Evolutionary conservation across 2,113 vertebrate species (phyloP), one percentile per base, ranked within the genome.

Genomic region (Maccullochella peelii): DNA sequence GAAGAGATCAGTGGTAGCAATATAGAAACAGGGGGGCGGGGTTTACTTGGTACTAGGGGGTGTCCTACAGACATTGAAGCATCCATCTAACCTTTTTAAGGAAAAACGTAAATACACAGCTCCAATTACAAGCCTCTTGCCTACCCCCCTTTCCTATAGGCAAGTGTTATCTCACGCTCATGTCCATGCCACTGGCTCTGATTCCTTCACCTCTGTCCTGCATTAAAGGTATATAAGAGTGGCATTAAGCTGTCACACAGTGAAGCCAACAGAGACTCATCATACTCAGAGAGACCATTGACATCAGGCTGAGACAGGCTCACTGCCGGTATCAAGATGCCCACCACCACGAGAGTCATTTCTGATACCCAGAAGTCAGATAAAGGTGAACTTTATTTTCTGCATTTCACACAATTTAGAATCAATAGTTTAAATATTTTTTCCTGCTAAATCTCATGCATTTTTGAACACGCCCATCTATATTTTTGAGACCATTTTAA

Each of bases 1-100:
- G 33, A 5, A 25, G n/a, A 74, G 80, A 69, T 79, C 69, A 36
- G 1, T 70, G 74, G 62, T n/a, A 3, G 23, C 27, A 54, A 76
- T 84, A 73, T 38, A 55, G 16, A 54, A 36, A 12, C 61, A 6
- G 10, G n/a, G 33, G 73, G 89, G 89, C 9, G 72, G 70, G 59
- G 62, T 42, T 75, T 76, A n/a, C 47, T 55, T 20, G 15, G 67
- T 79, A 59, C 18, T 14, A 67, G 75, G 70, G 61, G 59, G 67
- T 50, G 76, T 54, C 47, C 65, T 38, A 23, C 11, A 61, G 36
- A 73, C 18, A 72, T 38, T 8, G 0, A 79, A 89, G 71, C 63
- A 82, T 79, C 54, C 74, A 83, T 85, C 72, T 2, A 63, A 86
- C 83, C 91, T 84, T 91, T 93, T 89, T 84, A 90, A 93, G 87